Base-by-base conservation (phyloP, 1,140 invertebrate genomes). In the Bombus confusus region DNA sequence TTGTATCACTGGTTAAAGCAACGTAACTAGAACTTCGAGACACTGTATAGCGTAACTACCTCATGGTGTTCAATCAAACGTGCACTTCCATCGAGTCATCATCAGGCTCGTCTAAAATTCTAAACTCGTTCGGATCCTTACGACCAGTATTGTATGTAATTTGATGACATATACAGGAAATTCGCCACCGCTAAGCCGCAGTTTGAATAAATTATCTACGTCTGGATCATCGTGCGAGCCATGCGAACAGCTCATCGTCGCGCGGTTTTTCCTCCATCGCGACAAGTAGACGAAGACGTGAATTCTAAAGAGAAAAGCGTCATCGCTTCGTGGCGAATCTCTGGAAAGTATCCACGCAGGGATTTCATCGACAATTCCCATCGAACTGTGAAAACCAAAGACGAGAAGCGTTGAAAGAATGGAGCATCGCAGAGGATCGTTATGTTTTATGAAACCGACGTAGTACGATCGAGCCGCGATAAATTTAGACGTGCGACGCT, bases 151-250 rank as follows among this genome's bases (percentile, higher is more conserved):
- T 41, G n/a, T 28, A 43, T 52, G 76, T 80, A 62, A 79, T 84
- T 62, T 22, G 76, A 59, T 34, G 83, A 72, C 52, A 79, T 71
- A 62, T 39, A 64, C 78, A 80, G 77, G 83, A 81, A 81, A 80
- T 62, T 74, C 59, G 18, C 75, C 8, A 39, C 22, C 22, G 39
- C 25, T 31, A 31, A 57, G 69, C 47, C 37, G 71, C 18, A 72
- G 69, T 57, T 74, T 71, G 83, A 85, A 85, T 85, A 85, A 85
- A 85, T 85, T 80, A 85, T 10, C 12, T 31, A 13, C 25, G 34
- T 34, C 15, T 41, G 18, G 69, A 80, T 85, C 77, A 66, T 85
- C 39, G 34, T 25, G 22, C 64, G 74, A 78, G n/a, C 43, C 69
- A 28, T 64, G 69, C 57, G 83, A 85, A 68, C 71, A 64, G 71